These are phyloP conservation scores for Salticus scenicus DNA, from an alignment of 2,888 invertebrate genomes.

Conservation along the genomic window DNA sequence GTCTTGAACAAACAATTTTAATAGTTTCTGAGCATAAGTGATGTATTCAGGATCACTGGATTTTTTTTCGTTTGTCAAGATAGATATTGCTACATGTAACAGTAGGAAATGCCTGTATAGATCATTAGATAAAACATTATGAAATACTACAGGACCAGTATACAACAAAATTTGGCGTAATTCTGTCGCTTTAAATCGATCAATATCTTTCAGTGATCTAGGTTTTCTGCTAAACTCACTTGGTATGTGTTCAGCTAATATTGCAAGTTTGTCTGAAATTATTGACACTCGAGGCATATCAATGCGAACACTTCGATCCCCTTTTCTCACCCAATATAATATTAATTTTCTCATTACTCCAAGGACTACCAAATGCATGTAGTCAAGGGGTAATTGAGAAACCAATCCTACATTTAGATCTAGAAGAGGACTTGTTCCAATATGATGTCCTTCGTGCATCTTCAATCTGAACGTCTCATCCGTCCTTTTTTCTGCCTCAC, in stretches of 20 bases:
- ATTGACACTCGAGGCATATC: neutral
- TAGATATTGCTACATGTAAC: conserved; percentile 18
- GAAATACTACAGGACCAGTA: conserved; percentile 21
- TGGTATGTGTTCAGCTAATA: neutral
- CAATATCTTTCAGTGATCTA: conserved; percentile 19
- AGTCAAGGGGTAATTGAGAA: conserved; percentile 18
- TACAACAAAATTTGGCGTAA: conserved; percentile 18
- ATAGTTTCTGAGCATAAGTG: conserved; percentile 14
- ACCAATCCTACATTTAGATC: conserved; percentile 10
- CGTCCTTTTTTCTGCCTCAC: neutral
- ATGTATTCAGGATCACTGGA: neutral
- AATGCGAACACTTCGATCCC: neutral
- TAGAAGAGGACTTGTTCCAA: neutral
- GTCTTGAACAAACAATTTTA: conserved; percentile 9
- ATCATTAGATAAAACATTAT: neutral
- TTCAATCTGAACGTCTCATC: neutral
- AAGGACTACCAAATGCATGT: conserved; percentile 26
- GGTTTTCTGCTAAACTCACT: neutral
- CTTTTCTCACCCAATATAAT: neutral
- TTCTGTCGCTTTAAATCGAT: conserved; percentile 29
- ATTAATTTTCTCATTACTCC: conserved; percentile 27
- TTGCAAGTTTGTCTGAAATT: neutral
- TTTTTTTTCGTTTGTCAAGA: neutral
- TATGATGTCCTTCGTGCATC: conserved; percentile 10
- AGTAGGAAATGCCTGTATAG: conserved; percentile 18